These are phyloP conservation scores for Tetranychus cinnabarinus DNA, from an alignment of 1,140 invertebrate species.

Conservation along the genomic window DNA sequence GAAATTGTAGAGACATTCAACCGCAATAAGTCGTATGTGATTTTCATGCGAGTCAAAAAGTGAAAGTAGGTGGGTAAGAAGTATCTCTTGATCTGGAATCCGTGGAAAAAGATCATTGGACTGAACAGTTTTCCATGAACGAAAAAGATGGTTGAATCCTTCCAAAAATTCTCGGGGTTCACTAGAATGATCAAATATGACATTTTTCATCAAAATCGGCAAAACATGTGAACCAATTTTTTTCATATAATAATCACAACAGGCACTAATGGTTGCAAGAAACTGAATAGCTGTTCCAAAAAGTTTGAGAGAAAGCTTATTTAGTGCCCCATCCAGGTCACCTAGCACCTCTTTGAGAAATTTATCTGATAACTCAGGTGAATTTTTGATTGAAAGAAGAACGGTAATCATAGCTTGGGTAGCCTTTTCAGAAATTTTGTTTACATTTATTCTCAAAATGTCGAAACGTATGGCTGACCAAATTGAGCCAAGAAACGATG, in stretches of 20 bases:
- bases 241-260: not conserved
- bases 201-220: not conserved
- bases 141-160: not conserved
- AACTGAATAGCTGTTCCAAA: not conserved
- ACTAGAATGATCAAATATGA: not conserved
- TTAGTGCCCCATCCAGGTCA: slow-evolving; percentile 3
- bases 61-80: not conserved
- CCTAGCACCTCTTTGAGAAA: slow-evolving; percentile 3
- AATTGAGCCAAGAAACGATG: not conserved
- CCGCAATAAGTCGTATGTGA: not conserved
- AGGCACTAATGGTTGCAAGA: not conserved
- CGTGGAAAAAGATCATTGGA: not conserved
- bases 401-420: not conserved
- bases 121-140: not conserved
- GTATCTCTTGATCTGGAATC: not conserved
- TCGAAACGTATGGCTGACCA: slow-evolving; percentile 8
- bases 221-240: not conserved
- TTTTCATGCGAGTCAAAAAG: not conserved
- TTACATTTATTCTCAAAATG: not conserved
- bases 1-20: not conserved
- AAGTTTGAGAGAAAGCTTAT: slow-evolving; percentile 1
- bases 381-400: not conserved
- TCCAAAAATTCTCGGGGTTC: not conserved
- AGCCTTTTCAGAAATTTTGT: not conserved
- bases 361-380: not conserved